These are phyloP conservation scores for Seriola dumerili DNA, from an alignment of 2,113 vertebrate species.

Conservation along the genomic window DNA sequence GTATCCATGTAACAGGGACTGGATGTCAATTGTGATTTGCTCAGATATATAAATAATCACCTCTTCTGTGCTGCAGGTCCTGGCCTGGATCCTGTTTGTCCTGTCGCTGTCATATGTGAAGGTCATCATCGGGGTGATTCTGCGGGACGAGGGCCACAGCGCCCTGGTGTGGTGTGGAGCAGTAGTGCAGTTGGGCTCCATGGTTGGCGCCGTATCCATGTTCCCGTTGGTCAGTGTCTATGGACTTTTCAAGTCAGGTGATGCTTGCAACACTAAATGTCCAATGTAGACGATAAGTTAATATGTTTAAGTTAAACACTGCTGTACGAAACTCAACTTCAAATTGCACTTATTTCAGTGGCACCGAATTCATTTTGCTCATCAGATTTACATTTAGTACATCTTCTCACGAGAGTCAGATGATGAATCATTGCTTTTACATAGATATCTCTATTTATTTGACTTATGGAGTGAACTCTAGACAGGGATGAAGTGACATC, in stretches of 20 bases:
- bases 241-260: conserved; percentile 84
- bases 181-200: conserved; percentile 89
- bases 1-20: neutral
- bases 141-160: conserved; percentile 88
- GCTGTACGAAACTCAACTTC: conserved; percentile 3
- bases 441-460: conserved; percentile 33
- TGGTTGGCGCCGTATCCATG: conserved; percentile 87
- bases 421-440: neutral
- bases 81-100: conserved; percentile 87
- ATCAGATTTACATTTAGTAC: conserved; percentile 26
- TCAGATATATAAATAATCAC: neutral
- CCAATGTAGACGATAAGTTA: conserved; percentile 44
- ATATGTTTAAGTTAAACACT: conserved; percentile 24
- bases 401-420: neutral
- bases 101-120: conserved; percentile 89
- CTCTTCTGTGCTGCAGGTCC: conserved; percentile 78
- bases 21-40: neutral
- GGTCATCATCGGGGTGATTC: conserved; percentile 87
- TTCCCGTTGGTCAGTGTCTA: conserved; percentile 87
- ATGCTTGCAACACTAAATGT: conserved; percentile 87
- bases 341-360: conserved; percentile 29
- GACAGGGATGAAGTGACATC: neutral
- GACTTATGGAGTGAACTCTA: neutral
- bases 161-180: conserved; percentile 91
- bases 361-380: conserved; percentile 23